phyloP scores from a whole-genome alignment of 2,113 vertebrate genomes.

The Gymnobelideus leadbeateri region DNA sequence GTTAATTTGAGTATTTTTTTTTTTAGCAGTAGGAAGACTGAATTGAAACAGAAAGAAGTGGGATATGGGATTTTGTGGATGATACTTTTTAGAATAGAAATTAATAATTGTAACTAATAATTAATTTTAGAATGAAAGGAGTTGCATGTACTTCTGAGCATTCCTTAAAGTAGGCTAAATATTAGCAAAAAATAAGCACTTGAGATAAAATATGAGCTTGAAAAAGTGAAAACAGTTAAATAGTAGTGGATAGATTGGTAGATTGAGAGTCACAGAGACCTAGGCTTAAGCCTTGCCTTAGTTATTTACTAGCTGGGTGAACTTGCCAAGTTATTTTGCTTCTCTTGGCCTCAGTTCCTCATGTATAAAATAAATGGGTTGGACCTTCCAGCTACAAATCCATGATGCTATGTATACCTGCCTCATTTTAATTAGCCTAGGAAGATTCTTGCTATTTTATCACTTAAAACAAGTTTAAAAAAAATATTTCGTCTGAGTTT shows the following conservation, averaged over 20 bases:
- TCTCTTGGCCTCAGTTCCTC: background rate
- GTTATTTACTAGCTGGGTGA: background rate
- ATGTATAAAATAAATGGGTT: background rate
- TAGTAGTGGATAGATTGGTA: background rate
- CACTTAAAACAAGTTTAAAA: too few relatives aligned
- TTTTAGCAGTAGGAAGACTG: background rate
- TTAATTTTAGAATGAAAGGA: background rate
- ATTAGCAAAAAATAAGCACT: background rate
- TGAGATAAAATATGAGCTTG: background rate
- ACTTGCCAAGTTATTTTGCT: background rate
- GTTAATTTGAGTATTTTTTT: fast-evolving
- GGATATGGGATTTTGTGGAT: background rate
- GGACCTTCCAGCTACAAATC: background rate
- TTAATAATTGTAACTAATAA: background rate
- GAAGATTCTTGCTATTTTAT: too few relatives aligned
- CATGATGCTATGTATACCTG: background rate
- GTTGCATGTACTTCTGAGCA: background rate
- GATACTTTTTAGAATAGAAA: background rate
- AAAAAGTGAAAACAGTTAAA: background rate
- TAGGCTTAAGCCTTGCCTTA: background rate
- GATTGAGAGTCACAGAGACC: background rate
- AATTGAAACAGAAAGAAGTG: background rate
- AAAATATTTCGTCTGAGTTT: too few relatives aligned
- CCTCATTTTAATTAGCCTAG: background rate
- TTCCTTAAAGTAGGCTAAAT: background rate